These are phyloP conservation scores for Steinernema khuongi DNA, from an alignment of 1,140 invertebrate species.

Conservation along the genomic window DNA sequence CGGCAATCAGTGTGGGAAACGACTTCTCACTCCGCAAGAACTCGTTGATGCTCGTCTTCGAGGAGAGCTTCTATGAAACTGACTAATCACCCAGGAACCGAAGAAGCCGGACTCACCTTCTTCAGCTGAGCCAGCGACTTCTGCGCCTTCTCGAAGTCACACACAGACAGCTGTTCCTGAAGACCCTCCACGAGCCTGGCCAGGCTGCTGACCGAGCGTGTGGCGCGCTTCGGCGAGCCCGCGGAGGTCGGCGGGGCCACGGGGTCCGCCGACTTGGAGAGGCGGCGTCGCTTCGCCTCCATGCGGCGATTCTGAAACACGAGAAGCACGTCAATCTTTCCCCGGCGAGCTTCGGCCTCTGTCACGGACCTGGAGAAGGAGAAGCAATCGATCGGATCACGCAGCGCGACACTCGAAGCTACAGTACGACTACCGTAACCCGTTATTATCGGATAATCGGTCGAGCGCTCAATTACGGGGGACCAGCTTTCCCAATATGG, in stretches of 20 bases:
- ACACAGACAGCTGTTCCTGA: background rate
- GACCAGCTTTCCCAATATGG: too few species aligned
- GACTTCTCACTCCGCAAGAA: background rate
- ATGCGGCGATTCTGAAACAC: background rate
- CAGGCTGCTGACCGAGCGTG: background rate
- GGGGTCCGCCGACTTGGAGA: background rate
- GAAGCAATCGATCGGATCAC: too few species aligned
- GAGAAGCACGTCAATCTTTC: too few species aligned
- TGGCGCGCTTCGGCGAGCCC: background rate
- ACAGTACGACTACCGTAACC: too few species aligned
- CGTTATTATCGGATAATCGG: too few species aligned
- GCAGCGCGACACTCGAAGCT: too few species aligned
- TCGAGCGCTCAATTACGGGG: too few species aligned
- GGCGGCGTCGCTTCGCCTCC: background rate
- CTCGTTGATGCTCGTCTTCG: background rate
- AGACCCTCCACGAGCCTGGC: background rate
- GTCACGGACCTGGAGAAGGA: too few species aligned
- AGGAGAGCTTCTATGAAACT: background rate
- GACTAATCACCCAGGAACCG: too few species aligned
- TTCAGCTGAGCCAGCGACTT: conserved; percentile 2
- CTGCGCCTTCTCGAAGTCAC: background rate
- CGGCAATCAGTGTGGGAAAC: background rate
- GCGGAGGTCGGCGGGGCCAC: background rate
- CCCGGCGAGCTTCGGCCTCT: too few species aligned
- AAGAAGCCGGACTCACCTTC: too few species aligned